Evolutionary conservation across 2,797 vertebrate species (phyloP).

Genomic region (Poeciliopsis infans): DNA sequence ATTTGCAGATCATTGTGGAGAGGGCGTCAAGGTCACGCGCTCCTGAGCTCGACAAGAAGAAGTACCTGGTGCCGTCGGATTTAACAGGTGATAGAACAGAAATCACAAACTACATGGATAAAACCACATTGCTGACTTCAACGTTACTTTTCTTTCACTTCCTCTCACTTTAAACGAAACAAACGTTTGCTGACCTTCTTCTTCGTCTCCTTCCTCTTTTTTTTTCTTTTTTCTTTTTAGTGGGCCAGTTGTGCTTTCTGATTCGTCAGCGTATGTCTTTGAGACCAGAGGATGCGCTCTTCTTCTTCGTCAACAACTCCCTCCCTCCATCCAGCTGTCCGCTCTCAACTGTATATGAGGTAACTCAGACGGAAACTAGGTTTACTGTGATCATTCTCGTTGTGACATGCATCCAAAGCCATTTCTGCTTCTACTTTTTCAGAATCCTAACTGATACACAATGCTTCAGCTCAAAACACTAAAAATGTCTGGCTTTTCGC

Average conservation of each 20-base stretch:
- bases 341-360: constrained; percentile 95
- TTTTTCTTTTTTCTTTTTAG: constrained; percentile 57
- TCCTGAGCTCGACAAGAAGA: constrained; percentile 86
- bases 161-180: constrained; percentile 21
- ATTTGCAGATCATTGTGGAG: constrained; percentile 82
- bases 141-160: not conserved
- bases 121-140: not conserved
- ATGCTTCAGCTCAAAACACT: not conserved
- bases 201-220: constrained; percentile 17
- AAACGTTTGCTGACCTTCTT: not conserved
- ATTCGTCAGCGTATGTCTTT: constrained; percentile 96
- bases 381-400: not conserved
- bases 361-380: constrained; percentile 61
- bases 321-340: constrained; percentile 96
- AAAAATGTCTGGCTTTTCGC: not conserved
- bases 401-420: not conserved
- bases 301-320: constrained; percentile 98
- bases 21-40: constrained; percentile 79
- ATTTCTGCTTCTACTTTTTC: not conserved
- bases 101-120: not conserved
- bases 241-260: constrained; percentile 97
- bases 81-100: constrained; percentile 78
- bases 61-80: constrained; percentile 85
- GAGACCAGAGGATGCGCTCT: constrained; percentile 95
- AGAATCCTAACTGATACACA: not conserved